Evolutionary conservation across 2,888 invertebrate species (phyloP).

Genomic region (Nineta flava): DNA sequence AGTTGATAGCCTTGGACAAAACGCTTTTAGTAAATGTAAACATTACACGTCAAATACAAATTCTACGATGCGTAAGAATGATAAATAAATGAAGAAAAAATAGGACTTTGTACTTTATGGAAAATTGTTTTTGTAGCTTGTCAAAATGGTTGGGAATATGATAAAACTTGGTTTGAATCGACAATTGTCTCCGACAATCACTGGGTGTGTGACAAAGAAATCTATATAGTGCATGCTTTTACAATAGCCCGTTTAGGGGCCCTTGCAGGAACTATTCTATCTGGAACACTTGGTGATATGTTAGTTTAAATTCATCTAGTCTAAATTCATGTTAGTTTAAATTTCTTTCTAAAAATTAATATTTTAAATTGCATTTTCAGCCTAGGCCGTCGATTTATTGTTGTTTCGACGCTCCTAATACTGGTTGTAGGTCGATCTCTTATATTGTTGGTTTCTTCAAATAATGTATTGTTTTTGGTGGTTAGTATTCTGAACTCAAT

Average conservation of each 20-base stretch:
- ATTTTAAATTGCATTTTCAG: constrained; percentile 19
- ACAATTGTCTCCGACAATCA: constrained; percentile 34
- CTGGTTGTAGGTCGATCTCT: constrained; percentile 28
- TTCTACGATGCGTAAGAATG: too few species aligned
- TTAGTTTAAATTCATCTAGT: constrained; percentile 24
- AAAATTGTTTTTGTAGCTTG: constrained; percentile 25
- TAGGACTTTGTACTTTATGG: constrained; percentile 15
- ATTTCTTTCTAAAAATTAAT: too few species aligned
- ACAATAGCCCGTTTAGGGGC: constrained; percentile 34
- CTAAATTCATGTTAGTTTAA: too few species aligned
- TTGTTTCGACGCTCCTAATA: constrained; percentile 29
- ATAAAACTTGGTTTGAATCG: constrained; percentile 32
- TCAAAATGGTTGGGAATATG: constrained; percentile 37
- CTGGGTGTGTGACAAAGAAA: constrained; percentile 39
- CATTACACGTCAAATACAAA: constrained; percentile 14
- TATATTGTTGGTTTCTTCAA: constrained; percentile 25
- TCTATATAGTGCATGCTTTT: constrained; percentile 36
- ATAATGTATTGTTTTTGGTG: constrained; percentile 28
- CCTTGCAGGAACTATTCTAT: constrained; percentile 35
- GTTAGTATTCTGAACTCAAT: constrained; percentile 29
- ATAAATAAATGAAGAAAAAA: constrained; percentile 18
- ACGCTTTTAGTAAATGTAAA: constrained; percentile 28
- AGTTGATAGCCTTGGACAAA: constrained; percentile 23
- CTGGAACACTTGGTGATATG: constrained; percentile 40
- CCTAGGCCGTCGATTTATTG: constrained; percentile 32